A percentile compares a stretch with the other conserved stretches of the same genome.
Evolutionary conservation across 2,113 vertebrate genomes (phyloP).

Genomic region (Oryzias curvinotus): DNA sequence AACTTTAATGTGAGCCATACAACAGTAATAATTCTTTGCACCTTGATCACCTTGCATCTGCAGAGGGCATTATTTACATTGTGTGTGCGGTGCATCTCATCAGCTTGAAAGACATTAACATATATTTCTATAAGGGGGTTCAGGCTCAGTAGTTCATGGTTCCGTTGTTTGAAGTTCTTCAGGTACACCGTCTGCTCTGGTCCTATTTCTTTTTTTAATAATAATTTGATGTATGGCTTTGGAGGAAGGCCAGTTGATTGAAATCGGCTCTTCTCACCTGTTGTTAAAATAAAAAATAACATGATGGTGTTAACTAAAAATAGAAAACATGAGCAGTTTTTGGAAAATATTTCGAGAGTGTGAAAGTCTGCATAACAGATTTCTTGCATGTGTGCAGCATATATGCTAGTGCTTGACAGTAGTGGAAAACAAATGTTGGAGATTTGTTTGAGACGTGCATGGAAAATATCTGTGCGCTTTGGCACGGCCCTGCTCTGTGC

Average conservation of each 20-base stretch:
- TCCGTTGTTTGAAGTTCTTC: slow-evolving; percentile 19
- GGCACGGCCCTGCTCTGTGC: slow-evolving; percentile 6
- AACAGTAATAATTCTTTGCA: slow-evolving; percentile 1
- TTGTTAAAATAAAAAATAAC: too few species aligned
- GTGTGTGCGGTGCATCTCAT: slow-evolving; percentile 38
- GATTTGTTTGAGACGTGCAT: slow-evolving; percentile 21
- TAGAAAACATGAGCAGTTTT: too few species aligned
- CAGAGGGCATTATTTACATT: slow-evolving; percentile 19
- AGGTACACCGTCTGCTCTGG: slow-evolving; percentile 11
- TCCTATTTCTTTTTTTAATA: slow-evolving; percentile 45
- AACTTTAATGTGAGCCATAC: not conserved
- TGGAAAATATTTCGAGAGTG: too few species aligned
- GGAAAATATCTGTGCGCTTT: slow-evolving; percentile 10
- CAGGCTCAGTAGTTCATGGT: not conserved
- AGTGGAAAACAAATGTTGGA: slow-evolving; percentile 10
- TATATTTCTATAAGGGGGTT: slow-evolving; percentile 51
- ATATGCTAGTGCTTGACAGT: slow-evolving; percentile 15
- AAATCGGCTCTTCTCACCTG: slow-evolving; percentile 33
- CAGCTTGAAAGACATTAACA: slow-evolving; percentile 31
- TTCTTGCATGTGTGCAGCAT: too few species aligned
- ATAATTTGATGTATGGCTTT: slow-evolving; percentile 42
- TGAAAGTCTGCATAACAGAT: too few species aligned
- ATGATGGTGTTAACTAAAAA: too few species aligned
- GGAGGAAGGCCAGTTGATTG: slow-evolving; percentile 50
- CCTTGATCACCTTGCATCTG: slow-evolving; percentile 24